phyloP scores from a whole-genome alignment of 2,797 vertebrate genomes.

The Acanthurus leucopareius region DNA sequence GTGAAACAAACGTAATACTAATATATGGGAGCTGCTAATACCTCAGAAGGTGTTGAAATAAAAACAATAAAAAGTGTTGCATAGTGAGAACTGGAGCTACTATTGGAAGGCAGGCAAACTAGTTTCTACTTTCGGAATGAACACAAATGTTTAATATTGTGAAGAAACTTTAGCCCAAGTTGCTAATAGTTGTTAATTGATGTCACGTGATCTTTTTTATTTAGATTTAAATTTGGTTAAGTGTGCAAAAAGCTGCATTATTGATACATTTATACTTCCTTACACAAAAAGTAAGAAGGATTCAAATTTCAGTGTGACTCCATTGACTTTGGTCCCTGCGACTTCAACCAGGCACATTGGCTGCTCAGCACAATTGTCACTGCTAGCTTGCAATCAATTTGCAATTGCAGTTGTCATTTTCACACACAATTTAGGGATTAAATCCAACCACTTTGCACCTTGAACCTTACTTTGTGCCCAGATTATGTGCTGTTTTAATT shows the following conservation, averaged over 20 bases:
- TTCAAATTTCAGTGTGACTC: neutral
- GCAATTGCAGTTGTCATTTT: too few species aligned
- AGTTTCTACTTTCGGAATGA: too few species aligned
- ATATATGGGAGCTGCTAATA: too few species aligned
- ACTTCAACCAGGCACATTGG: too few species aligned
- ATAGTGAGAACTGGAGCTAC: neutral
- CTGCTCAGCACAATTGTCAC: too few species aligned
- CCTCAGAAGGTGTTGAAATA: slow-evolving; percentile 10
- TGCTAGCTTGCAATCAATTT: too few species aligned
- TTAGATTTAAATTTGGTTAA: neutral
- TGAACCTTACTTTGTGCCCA: too few species aligned
- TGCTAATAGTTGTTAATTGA: too few species aligned
- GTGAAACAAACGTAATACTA: too few species aligned
- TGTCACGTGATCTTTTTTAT: neutral
- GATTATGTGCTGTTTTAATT: too few species aligned
- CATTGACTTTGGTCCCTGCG: neutral
- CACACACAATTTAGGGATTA: too few species aligned
- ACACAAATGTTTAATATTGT: neutral
- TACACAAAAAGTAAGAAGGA: neutral
- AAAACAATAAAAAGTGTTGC: neutral
- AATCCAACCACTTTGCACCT: too few species aligned
- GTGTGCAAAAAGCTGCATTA: neutral
- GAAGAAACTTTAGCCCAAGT: neutral
- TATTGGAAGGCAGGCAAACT: neutral
- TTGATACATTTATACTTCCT: neutral